Evolutionary conservation across 1,140 invertebrate genomes (phyloP), one percentile per base, ranked within the genome.

Genomic region (Drosophila albomicans): DNA sequence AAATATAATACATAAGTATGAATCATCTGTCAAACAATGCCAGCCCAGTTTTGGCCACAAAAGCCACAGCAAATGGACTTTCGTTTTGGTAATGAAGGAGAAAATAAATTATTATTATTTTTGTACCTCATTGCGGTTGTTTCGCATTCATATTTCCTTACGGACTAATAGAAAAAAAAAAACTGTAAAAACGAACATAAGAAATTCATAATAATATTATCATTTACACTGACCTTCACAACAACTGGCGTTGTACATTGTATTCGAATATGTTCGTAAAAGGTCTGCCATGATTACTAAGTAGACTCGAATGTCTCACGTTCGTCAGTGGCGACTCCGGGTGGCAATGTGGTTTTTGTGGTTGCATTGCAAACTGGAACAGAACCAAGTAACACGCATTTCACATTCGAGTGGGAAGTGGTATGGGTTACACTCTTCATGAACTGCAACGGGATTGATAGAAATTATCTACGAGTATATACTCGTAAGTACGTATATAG

Each of bases 191-290:
- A 25, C 3, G 0, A 64, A 15, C 45, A 51, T 65, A 57, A 73
- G 45, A 73, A 73, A 73, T 51, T 41, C 16, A 51, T 72, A 65
- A 48, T 48, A 64, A 67, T 52, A 56, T 74, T 58, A 65, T 62
- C 67, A 65, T 78, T 73, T 67, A 61, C 63, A 65, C 77, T 85
- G 85, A 89, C 84, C 84, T 85, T 88, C 81, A 72, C 62, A 66
- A 78, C 66, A 69, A 48, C 70, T 67, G 45, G 62, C 25, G 30
- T 54, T 35, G 38, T 62, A 28, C 11, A 6, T 15, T 48, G 38
- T 41, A 41, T 43, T 43, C 41, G 41, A 5, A 62, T 48, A 49
- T 56, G 30, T 30, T 43, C 71, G 57, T 57, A 57, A 65, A 77
- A 71, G 59, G 67, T 65, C 63, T 61, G 59, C 72, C 46, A 38